phyloP scores from a whole-genome alignment of 2,888 invertebrate species.

The Drosophila parthenogenetica region DNA sequence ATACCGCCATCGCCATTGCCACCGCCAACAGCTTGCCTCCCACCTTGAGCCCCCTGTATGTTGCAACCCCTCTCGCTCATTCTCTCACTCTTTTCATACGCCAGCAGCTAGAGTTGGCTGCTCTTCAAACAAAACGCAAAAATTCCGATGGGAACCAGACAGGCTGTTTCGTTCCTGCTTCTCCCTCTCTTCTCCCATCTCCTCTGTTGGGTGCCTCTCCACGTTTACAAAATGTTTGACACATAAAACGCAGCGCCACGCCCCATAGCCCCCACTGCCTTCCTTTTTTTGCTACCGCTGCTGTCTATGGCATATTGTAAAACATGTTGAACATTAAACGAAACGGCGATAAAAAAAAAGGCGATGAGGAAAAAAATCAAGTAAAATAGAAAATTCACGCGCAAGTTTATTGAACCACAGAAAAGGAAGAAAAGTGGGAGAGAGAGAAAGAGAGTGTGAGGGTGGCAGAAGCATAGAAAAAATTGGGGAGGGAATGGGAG shows the following conservation, averaged over 20 bases:
- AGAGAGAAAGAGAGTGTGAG: neutral
- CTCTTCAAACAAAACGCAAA: constrained; percentile 60
- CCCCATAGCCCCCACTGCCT: constrained; percentile 27
- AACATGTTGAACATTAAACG: constrained; percentile 66
- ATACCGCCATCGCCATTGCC: neutral
- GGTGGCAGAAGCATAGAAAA: neutral
- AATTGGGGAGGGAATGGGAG: neutral
- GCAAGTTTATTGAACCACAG: constrained; percentile 77
- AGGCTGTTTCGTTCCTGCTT: constrained; percentile 41
- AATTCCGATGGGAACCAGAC: constrained; percentile 64
- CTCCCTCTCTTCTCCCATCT: neutral
- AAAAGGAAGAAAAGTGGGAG: neutral
- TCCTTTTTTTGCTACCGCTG: constrained; percentile 20
- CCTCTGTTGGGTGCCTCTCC: neutral
- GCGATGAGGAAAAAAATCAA: constrained; percentile 37
- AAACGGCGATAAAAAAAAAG: constrained; percentile 35
- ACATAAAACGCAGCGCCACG: constrained; percentile 66
- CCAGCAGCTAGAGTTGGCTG: constrained; percentile 14
- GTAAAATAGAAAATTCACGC: constrained; percentile 73
- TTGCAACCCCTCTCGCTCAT: neutral
- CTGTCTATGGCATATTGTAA: constrained; percentile 61
- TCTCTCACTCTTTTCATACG: neutral
- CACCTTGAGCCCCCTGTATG: neutral
- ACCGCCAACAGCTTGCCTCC: neutral
- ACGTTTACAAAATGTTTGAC: constrained; percentile 71